Conservation (phyloP, 2,113 vertebrate species). For the Labeo catla region DNA sequence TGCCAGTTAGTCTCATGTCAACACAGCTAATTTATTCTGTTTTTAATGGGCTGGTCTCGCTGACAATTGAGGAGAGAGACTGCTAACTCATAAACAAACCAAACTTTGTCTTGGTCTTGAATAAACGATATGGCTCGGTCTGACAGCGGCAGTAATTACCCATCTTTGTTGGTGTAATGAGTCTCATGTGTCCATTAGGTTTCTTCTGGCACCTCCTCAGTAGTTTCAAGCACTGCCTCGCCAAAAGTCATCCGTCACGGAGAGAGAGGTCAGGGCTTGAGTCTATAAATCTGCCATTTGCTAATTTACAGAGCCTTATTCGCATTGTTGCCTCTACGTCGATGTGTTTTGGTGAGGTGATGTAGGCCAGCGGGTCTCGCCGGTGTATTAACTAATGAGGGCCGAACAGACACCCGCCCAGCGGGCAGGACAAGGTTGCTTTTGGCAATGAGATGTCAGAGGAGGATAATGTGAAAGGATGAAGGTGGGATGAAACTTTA, state of each 20-base stretch:
- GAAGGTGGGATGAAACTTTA: conserved; percentile 22
- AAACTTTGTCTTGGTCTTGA: conserved; percentile 15
- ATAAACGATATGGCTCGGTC: background rate
- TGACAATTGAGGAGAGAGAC: conserved; percentile 17
- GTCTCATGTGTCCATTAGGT: conserved; percentile 60
- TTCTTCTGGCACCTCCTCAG: conserved; percentile 64
- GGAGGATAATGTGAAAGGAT: conserved; percentile 32
- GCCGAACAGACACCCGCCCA: background rate
- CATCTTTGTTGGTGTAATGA: conserved; percentile 48
- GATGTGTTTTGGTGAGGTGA: conserved; percentile 1
- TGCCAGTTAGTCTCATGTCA: conserved; percentile 52
- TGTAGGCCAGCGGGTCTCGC: conserved; percentile 12
- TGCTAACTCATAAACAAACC: conserved; percentile 4
- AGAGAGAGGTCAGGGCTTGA: conserved; percentile 63
- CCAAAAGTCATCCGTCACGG: conserved; percentile 67
- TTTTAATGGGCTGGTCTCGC: conserved; percentile 35
- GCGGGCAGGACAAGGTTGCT: background rate
- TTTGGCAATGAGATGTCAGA: conserved; percentile 37
- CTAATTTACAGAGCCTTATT: background rate
- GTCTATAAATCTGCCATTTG: conserved; percentile 66
- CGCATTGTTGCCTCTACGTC: conserved; percentile 14
- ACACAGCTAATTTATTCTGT: conserved; percentile 43
- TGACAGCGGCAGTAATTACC: conserved; percentile 38
- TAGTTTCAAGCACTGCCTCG: conserved; percentile 57
- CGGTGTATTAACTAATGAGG: conserved; percentile 39